phyloP scores from a whole-genome alignment of 2,888 invertebrate genomes.

The Priocnemis perturbator region DNA sequence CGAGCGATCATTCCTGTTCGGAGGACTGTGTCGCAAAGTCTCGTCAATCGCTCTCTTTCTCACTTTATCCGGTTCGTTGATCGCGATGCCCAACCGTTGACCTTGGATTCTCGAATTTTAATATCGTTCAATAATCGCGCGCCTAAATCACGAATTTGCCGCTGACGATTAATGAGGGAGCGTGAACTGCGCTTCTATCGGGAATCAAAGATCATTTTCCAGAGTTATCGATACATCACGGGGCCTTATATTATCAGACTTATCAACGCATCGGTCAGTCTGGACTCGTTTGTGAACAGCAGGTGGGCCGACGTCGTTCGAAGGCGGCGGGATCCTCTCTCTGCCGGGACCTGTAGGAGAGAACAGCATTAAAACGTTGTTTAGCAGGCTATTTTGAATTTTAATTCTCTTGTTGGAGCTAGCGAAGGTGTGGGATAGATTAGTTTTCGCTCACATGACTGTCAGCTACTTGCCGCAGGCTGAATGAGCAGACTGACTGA shows the following conservation, averaged over 20 bases:
- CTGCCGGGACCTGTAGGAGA: constrained; percentile 20
- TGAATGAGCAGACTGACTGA: constrained; percentile 34
- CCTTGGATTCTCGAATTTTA: no score
- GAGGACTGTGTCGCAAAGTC: no score
- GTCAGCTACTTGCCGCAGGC: constrained; percentile 67
- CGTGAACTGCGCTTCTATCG: neutral
- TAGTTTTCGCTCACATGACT: constrained; percentile 63
- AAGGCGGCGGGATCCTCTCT: neutral
- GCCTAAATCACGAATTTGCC: neutral
- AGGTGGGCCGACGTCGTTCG: constrained; percentile 10
- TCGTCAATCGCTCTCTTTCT: no score
- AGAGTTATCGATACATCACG: neutral
- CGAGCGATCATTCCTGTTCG: no score
- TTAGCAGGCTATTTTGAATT: constrained; percentile 64
- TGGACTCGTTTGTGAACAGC: neutral
- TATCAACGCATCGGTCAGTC: constrained; percentile 6
- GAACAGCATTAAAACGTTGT: constrained; percentile 59
- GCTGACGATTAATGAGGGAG: neutral
- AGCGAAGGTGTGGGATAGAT: constrained; percentile 67
- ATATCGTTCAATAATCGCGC: no score
- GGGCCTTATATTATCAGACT: neutral
- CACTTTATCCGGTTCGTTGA: no score
- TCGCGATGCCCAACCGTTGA: no score
- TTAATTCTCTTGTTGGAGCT: constrained; percentile 56
- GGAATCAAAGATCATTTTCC: no score